phyloP scores from a whole-genome alignment of 2,888 invertebrate genomes.

The Cryptops parisi region DNA sequence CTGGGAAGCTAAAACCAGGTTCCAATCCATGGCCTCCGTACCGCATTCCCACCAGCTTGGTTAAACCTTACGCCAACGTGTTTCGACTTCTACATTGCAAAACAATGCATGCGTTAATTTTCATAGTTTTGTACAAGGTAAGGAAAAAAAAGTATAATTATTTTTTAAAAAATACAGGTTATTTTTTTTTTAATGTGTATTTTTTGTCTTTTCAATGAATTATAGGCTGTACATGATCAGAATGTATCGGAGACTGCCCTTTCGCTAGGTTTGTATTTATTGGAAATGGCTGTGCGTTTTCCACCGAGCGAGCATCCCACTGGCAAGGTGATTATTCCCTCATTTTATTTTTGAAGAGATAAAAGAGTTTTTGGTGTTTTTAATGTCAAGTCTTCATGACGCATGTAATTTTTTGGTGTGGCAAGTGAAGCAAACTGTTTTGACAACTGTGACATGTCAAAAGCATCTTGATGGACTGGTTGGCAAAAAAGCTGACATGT shows the following conservation, averaged over 20 bases:
- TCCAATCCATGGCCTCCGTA: constrained; percentile 65
- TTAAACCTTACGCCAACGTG: constrained; percentile 52
- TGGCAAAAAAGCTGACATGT: too few relatives aligned
- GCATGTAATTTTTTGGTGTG: too few relatives aligned
- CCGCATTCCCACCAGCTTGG: constrained; percentile 49
- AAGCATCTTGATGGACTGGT: too few relatives aligned
- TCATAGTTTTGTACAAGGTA: constrained; percentile 62
- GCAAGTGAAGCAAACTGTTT: too few relatives aligned
- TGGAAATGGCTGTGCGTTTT: constrained; percentile 60
- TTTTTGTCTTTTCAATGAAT: background rate
- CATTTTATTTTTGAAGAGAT: too few relatives aligned
- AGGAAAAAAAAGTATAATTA: background rate
- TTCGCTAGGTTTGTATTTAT: constrained; percentile 67
- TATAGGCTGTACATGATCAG: constrained; percentile 51
- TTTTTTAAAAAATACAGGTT: background rate
- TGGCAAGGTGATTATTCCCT: constrained; percentile 20
- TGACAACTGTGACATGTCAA: too few relatives aligned
- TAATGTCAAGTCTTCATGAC: too few relatives aligned
- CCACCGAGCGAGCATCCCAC: constrained; percentile 20
- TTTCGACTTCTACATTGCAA: constrained; percentile 39
- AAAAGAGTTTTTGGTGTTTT: too few relatives aligned
- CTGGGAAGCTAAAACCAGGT: constrained; percentile 37
- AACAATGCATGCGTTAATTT: constrained; percentile 52
- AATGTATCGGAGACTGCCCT: constrained; percentile 74
- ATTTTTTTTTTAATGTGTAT: constrained; percentile 1